Evolutionary conservation across 2,888 invertebrate genomes (phyloP).

Genomic region (Lordiphosa andalusiaca): DNA sequence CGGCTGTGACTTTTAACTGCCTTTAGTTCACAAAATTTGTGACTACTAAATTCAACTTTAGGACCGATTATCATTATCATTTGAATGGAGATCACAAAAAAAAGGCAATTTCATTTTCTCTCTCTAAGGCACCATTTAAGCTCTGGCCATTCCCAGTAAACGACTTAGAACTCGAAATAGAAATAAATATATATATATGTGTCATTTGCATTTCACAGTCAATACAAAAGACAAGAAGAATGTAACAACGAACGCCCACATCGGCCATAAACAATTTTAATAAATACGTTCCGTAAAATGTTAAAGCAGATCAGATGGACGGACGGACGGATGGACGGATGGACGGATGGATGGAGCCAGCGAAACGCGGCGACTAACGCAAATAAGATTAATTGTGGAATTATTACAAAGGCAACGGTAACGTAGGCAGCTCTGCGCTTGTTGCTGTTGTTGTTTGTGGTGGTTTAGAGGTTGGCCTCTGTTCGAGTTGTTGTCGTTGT

Average conservation of each 20-base stretch:
- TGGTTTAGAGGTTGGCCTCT: slow-evolving; percentile 26
- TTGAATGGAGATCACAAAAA: too few relatives aligned
- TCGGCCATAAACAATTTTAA: slow-evolving; percentile 8
- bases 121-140: too few relatives aligned
- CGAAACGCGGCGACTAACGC: slow-evolving; percentile 27
- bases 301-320: slow-evolving; percentile 18
- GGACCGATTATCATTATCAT: too few relatives aligned
- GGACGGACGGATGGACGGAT: slow-evolving; percentile 10
- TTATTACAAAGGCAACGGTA: slow-evolving; percentile 52
- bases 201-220: slow-evolving; percentile 7
- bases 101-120: too few relatives aligned
- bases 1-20: too few relatives aligned
- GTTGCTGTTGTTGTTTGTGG: slow-evolving; percentile 5
- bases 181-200: neutral
- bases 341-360: slow-evolving; percentile 22
- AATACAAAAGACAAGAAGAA: too few relatives aligned
- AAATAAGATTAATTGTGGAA: slow-evolving; percentile 66
- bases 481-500: slow-evolving; percentile 31
- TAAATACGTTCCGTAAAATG: slow-evolving; percentile 16
- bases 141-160: too few relatives aligned
- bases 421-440: slow-evolving; percentile 40
- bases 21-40: too few relatives aligned
- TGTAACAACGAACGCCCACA: slow-evolving; percentile 19
- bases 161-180: too few relatives aligned
- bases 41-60: too few relatives aligned